A percentile compares a stretch with the other conserved stretches of the same genome.
phyloP scores from a whole-genome alignment of 2,113 vertebrate genomes.

The Carassius gibelio region DNA sequence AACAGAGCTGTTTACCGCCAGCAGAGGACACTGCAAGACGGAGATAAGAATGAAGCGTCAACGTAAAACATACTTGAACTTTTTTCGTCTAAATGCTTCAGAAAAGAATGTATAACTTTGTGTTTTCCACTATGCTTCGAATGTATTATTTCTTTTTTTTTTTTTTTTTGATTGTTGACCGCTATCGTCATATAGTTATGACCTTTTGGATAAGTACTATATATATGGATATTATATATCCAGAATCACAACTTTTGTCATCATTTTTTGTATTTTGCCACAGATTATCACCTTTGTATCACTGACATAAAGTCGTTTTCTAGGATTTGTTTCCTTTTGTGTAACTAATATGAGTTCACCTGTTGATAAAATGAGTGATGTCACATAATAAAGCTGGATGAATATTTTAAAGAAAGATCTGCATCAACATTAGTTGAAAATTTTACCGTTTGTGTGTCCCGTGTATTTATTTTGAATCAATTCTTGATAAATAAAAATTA shows the following conservation, averaged over 20 bases:
- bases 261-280: background rate
- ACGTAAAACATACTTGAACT: background rate
- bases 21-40: background rate
- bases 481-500: slow-evolving; percentile 63
- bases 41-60: background rate
- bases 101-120: background rate
- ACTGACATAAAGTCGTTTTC: background rate
- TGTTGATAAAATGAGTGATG: background rate
- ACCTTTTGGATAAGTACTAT: slow-evolving; percentile 7
- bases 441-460: slow-evolving; percentile 61
- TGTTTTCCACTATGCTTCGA: background rate
- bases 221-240: slow-evolving; percentile 26
- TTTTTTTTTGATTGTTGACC: background rate
- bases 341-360: background rate
- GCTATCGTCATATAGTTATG: background rate
- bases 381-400: background rate
- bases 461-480: slow-evolving; percentile 70
- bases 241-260: background rate
- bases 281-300: background rate
- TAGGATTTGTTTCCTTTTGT: background rate
- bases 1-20: background rate
- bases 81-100: slow-evolving; percentile 3
- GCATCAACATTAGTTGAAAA: slow-evolving; percentile 19
- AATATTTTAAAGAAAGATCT: slow-evolving; percentile 36
- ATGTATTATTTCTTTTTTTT: too few relatives aligned